Percentiles rank a stretch among this genome's conserved stretches.
These are phyloP conservation scores for Camelus dromedarius DNA, from an alignment of 2,113 vertebrate genomes.

Conservation along the genomic window DNA sequence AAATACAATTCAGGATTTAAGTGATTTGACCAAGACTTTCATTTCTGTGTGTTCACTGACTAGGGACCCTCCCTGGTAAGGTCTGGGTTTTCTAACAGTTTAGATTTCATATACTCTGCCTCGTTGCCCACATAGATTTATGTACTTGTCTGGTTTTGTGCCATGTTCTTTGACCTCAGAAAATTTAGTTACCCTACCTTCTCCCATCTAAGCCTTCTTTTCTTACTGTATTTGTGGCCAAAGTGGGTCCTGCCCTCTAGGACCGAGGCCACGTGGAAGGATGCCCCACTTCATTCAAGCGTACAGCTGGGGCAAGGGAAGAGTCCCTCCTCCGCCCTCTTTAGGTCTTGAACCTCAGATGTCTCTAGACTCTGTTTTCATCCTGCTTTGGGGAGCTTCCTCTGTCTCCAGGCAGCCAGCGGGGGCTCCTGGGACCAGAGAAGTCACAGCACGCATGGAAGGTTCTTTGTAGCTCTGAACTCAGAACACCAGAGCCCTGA, in stretches of 20 bases:
- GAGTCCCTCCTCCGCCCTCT: no score
- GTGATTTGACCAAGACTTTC: not conserved
- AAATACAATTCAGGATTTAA: not conserved
- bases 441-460: rapidly evolving
- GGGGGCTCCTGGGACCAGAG: not conserved
- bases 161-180: not conserved
- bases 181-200: not conserved
- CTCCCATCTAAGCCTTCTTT: not conserved
- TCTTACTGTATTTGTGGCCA: not conserved
- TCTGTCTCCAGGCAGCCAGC: not conserved
- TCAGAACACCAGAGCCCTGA: not conserved
- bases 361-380: not conserved
- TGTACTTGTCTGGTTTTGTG: not conserved
- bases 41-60: not conserved
- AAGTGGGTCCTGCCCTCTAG: not conserved
- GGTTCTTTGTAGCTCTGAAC: not conserved
- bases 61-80: not conserved
- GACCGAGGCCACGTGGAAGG: no score
- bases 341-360: not conserved
- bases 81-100: not conserved
- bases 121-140: rapidly evolving
- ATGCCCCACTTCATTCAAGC: not conserved
- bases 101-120: not conserved
- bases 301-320: not conserved
- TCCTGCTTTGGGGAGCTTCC: not conserved